phyloP scores from a whole-genome alignment of 1,140 invertebrate genomes.

The Drosophila suzukii region DNA sequence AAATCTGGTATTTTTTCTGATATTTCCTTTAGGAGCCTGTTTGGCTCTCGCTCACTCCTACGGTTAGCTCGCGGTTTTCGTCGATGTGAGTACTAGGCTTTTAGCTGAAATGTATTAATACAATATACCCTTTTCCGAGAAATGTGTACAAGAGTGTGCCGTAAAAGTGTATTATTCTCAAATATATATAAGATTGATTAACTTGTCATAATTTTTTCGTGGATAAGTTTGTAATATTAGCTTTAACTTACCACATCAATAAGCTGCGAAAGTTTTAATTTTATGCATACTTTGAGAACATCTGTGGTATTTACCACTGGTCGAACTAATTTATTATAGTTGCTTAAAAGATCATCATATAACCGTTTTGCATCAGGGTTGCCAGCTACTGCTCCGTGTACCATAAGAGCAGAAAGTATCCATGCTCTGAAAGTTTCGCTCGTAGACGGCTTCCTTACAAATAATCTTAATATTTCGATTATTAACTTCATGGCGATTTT shows the following conservation, averaged over 20 bases:
- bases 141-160: too few relatives aligned
- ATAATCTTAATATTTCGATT: conserved; percentile 33
- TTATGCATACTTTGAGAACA: conserved; percentile 96
- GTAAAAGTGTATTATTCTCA: too few relatives aligned
- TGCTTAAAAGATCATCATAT: conserved; percentile 95
- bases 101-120: too few relatives aligned
- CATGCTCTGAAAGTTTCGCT: conserved; percentile 84
- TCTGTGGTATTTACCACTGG: conserved; percentile 96
- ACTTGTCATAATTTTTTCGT: too few relatives aligned
- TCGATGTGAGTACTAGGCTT: too few relatives aligned
- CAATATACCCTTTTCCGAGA: too few relatives aligned
- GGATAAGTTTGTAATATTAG: background rate
- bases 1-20: too few relatives aligned
- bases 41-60: too few relatives aligned
- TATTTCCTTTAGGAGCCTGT: too few relatives aligned
- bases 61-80: too few relatives aligned
- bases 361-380: conserved; percentile 96
- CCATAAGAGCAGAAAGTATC: conserved; percentile 77
- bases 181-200: too few relatives aligned
- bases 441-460: conserved; percentile 81
- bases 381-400: conserved; percentile 87
- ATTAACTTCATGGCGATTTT: conserved; percentile 34
- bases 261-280: conserved; percentile 96
- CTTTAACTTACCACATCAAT: conserved; percentile 94
- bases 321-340: conserved; percentile 97